A percentile compares a stretch with the other conserved stretches of the same genome.
Evolutionary conservation across 2,888 invertebrate species (phyloP).

Genomic region (Cephus rjabovi): DNA sequence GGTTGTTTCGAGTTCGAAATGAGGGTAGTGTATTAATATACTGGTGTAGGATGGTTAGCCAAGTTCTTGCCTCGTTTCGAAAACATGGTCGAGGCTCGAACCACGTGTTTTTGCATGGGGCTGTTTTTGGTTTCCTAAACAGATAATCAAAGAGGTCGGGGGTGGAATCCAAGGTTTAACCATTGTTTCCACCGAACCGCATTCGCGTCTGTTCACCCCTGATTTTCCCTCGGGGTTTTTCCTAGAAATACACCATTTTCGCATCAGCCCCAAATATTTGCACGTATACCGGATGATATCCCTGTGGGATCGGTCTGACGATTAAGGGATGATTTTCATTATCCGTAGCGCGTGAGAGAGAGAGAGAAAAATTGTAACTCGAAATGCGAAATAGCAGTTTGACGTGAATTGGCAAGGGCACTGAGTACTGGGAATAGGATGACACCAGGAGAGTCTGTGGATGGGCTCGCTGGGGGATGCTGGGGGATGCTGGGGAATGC

Average conservation of each 20-base stretch:
- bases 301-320: neutral
- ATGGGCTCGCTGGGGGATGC: neutral
- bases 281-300: neutral
- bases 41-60: neutral
- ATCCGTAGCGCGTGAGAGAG: neutral
- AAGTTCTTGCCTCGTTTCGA: neutral
- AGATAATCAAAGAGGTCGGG: neutral
- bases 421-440: constrained; percentile 8
- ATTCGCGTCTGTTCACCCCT: neutral
- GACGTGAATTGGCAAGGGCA: constrained; percentile 13
- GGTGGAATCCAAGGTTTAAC: neutral
- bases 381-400: neutral
- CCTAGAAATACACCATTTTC: neutral
- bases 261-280: neutral
- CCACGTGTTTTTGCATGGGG: neutral
- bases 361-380: neutral
- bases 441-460: constrained; percentile 7
- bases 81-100: neutral
- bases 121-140: neutral
- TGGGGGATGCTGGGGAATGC: neutral
- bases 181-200: neutral
- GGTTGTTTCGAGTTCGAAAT: neutral
- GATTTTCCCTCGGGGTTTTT: neutral
- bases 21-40: neutral
- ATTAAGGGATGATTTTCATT: neutral